Base-by-base conservation (phyloP, 2,888 invertebrate species). In the Xanthorhoe spadicearia region DNA sequence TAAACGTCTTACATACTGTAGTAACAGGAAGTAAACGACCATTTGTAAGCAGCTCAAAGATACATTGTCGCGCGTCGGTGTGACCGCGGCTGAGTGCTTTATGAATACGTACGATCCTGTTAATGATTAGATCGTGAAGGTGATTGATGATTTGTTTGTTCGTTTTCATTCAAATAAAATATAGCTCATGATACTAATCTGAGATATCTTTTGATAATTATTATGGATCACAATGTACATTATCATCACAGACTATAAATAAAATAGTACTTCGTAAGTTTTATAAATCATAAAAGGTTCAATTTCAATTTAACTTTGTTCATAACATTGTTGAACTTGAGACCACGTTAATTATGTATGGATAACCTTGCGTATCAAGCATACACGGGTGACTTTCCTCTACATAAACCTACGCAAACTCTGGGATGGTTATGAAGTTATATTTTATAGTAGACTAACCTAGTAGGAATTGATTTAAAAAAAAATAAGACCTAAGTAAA, bases 101-200 rank as follows among this genome's bases (percentile, higher is more conserved):
- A 70, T 70, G 70, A 72, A 72, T 71, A 68, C 69, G 70, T 63
- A 72, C 66, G 69, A 68, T 62, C 38, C 63, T 60, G 46, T 58
- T 62, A 62, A 69, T 74, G 63, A 72, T 71, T 69, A 69, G 66
- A 70, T 67, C 60, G 56, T 59, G 56, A 66, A 52, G 56, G 66
- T 74, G 73, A 74, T 74, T 66, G 69, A 71, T 65, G 67, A 58
- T 66, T 62, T 66, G 69, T 70, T 65, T 66, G 63, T 8, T 46
- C 57, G 57, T 32, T 53, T 65, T 56, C 59, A 62, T 53, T 48
- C 43, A 15, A 18, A 58, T 46, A 35, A 53, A 61, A 54, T 61
- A 56, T 17, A 54, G 15, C 58, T 19, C 15, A 23, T 18, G 15
- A 28, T 52, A 66, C 17, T 0, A 35, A 57, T 61, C 28, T 46